Evolutionary conservation across 2,888 invertebrate genomes (phyloP).

Genomic region (Drosophila kambysellisi): DNA sequence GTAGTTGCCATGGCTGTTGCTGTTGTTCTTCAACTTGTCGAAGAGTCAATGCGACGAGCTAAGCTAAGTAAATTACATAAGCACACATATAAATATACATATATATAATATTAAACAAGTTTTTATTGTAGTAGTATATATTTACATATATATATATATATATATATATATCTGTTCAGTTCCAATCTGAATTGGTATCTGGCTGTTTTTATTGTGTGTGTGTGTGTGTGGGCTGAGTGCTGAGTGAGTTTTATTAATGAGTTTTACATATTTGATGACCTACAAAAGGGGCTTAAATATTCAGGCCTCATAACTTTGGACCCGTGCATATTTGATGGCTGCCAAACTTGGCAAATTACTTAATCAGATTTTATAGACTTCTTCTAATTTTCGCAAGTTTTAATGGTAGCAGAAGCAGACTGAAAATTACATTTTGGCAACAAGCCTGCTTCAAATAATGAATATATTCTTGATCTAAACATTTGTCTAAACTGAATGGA

Average conservation of each 20-base stretch:
- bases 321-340: constrained; percentile 70
- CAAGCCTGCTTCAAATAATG: background rate
- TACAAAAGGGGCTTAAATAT: constrained; percentile 63
- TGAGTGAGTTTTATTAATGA: constrained; percentile 66
- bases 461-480: background rate
- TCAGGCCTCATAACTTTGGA: constrained; percentile 58
- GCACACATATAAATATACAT: constrained; percentile 58
- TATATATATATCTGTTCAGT: background rate
- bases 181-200: constrained; percentile 13
- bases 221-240: constrained; percentile 9
- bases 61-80: constrained; percentile 68
- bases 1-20: constrained; percentile 68
- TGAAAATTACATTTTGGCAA: background rate
- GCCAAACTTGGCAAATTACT: constrained; percentile 70
- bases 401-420: background rate
- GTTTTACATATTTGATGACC: constrained; percentile 74
- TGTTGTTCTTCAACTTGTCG: constrained; percentile 73
- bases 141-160: background rate
- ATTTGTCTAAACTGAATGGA: background rate
- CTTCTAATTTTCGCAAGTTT: constrained; percentile 22
- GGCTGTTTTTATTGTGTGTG: constrained; percentile 15
- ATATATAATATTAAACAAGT: constrained; percentile 51
- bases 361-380: constrained; percentile 69
- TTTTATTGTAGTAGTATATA: background rate
- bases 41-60: constrained; percentile 61